Evolutionary conservation across 2,113 vertebrate genomes (phyloP).

Genomic region (Nycticebus coucang): DNA sequence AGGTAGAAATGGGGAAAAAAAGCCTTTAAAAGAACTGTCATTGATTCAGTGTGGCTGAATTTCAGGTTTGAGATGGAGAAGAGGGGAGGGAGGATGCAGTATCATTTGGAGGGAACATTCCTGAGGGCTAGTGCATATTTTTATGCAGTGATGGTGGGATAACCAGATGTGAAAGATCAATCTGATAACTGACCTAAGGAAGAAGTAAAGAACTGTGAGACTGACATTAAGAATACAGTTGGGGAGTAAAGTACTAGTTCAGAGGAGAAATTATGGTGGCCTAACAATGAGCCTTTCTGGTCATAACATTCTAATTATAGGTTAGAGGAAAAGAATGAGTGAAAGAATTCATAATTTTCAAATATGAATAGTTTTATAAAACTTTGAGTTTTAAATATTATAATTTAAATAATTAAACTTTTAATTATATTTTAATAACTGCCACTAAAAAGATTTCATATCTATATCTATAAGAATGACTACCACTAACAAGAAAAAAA

Average conservation of each 20-base stretch:
- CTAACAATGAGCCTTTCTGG: background rate
- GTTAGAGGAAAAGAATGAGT: background rate
- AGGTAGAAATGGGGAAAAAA: background rate
- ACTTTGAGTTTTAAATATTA: background rate
- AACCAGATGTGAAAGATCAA: background rate
- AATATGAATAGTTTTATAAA: background rate
- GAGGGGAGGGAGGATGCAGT: background rate
- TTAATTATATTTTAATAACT: constrained; percentile 46
- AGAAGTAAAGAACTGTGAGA: background rate
- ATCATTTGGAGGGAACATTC: background rate
- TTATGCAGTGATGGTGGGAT: background rate
- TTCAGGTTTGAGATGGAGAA: background rate
- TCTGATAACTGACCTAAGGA: background rate
- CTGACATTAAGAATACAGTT: background rate
- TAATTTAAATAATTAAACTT: background rate
- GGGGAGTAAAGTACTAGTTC: background rate
- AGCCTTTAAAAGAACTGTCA: background rate
- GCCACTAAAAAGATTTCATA: background rate
- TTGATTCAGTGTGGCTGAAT: background rate
- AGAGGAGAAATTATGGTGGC: background rate
- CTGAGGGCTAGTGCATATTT: background rate
- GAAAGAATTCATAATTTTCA: background rate
- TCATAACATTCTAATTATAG: background rate
- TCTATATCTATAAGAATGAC: constrained; percentile 59
- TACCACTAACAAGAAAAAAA: constrained; percentile 26